These are phyloP conservation scores for Sphaerophoria rueppellii DNA, from an alignment of 2,888 invertebrate species.

Conservation along the genomic window DNA sequence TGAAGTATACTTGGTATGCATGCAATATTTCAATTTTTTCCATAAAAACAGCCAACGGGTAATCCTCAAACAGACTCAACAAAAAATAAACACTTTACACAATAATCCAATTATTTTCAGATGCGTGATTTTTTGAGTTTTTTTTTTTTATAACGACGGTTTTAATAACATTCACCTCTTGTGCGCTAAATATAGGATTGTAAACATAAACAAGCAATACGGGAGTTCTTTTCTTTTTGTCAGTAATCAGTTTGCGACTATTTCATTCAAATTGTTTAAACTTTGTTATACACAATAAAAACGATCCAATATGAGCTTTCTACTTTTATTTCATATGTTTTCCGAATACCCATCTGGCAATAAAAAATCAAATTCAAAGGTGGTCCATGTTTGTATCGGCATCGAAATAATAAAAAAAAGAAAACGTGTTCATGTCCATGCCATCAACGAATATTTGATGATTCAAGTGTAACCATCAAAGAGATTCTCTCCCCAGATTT, in stretches of 20 bases:
- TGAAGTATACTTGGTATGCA: not conserved
- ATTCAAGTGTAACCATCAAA: constrained; percentile 1
- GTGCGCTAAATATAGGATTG: not conserved
- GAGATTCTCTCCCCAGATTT: not conserved
- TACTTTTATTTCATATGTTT: too few relatives aligned
- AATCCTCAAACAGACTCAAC: not conserved
- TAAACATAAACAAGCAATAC: not conserved
- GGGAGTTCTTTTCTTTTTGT: not conserved
- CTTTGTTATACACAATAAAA: too few relatives aligned
- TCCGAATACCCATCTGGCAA: too few relatives aligned
- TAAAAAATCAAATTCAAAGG: too few relatives aligned
- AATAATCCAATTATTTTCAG: constrained; percentile 11
- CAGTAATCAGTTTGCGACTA: not conserved
- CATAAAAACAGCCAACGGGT: not conserved
- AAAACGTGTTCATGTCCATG: too few relatives aligned
- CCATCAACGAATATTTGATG: too few relatives aligned
- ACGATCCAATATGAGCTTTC: too few relatives aligned
- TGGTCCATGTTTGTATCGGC: too few relatives aligned
- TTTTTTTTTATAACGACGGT: not conserved
- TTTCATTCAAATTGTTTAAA: too few relatives aligned
- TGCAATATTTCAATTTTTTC: not conserved
- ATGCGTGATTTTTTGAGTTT: not conserved
- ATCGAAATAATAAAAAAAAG: too few relatives aligned
- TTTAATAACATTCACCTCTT: not conserved
- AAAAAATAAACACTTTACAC: not conserved